Percentiles rank a stretch among this genome's conserved stretches.
Conservation (phyloP, 1,140 invertebrate species). For the Bombus affinis region DNA sequence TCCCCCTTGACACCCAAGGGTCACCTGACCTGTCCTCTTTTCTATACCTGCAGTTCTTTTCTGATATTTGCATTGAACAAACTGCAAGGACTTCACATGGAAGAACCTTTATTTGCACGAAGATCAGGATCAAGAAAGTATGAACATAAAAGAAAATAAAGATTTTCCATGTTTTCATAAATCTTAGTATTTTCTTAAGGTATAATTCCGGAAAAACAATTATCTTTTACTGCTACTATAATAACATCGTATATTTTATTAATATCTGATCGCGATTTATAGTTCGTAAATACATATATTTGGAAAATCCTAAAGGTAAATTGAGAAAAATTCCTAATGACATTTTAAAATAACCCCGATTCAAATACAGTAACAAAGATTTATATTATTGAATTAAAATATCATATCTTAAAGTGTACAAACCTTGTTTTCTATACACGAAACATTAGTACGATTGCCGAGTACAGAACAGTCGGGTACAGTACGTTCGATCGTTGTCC, state of each 20-base stretch:
- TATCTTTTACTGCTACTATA: background rate
- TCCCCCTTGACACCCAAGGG: slow-evolving; percentile 72
- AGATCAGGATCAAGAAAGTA: slow-evolving; percentile 22
- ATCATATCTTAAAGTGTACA: slow-evolving; percentile 5
- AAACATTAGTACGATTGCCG: slow-evolving; percentile 77
- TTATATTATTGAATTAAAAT: slow-evolving; percentile 23
- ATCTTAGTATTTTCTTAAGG: slow-evolving; percentile 10
- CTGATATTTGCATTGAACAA: slow-evolving; percentile 72
- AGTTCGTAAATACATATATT: slow-evolving; percentile 12
- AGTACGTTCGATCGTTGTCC: slow-evolving; percentile 73
- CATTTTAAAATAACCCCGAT: background rate
- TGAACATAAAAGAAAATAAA: slow-evolving; percentile 22
- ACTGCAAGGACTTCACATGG: slow-evolving; percentile 58
- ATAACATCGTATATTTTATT: background rate
- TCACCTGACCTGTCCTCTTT: slow-evolving; percentile 74
- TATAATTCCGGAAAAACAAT: background rate
- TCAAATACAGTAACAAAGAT: background rate
- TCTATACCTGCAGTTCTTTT: slow-evolving; percentile 69
- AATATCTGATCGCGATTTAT: background rate
- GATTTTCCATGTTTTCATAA: slow-evolving; percentile 29
- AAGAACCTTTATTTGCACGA: slow-evolving; percentile 56
- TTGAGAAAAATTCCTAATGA: background rate
- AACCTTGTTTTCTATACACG: slow-evolving; percentile 79
- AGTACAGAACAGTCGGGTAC: slow-evolving; percentile 74
- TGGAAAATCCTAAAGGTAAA: background rate